These are phyloP conservation scores for Tragopan temminckii DNA, from an alignment of 2,797 vertebrate species.

Conservation along the genomic window DNA sequence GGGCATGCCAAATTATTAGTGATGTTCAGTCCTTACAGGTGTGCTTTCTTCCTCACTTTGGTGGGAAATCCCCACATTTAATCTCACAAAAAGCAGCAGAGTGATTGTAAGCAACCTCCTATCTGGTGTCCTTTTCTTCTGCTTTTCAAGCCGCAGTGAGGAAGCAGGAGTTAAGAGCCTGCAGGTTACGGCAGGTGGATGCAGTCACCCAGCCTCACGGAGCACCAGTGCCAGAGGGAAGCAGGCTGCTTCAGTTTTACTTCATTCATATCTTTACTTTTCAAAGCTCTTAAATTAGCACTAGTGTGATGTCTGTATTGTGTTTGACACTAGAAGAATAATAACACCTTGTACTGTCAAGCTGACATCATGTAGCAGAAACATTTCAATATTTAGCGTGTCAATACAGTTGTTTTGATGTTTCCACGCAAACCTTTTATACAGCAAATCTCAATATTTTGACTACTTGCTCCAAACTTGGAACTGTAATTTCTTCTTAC, in stretches of 20 bases:
- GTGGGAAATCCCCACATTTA: constrained; percentile 77
- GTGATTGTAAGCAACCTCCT: constrained; percentile 23
- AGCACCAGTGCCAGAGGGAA: background rate
- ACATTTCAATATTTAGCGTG: background rate
- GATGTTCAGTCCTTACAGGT: constrained; percentile 71
- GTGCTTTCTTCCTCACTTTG: constrained; percentile 71
- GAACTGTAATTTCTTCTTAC: background rate
- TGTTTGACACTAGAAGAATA: background rate
- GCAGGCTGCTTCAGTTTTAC: background rate
- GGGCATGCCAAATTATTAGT: constrained; percentile 77
- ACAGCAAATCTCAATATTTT: background rate
- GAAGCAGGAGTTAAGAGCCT: background rate
- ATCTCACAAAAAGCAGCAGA: constrained; percentile 31
- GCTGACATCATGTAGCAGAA: background rate
- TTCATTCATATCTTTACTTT: background rate
- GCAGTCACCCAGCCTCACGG: background rate
- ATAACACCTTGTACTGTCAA: background rate
- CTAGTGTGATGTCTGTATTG: background rate
- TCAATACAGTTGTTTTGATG: background rate
- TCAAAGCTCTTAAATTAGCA: background rate
- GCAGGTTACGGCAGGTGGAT: background rate
- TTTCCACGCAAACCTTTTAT: background rate
- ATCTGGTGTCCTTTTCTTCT: background rate
- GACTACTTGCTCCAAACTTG: background rate
- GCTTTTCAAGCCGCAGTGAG: background rate